These are phyloP conservation scores for Aix galericulata DNA, from an alignment of 2,113 vertebrate genomes.

Conservation along the genomic window DNA sequence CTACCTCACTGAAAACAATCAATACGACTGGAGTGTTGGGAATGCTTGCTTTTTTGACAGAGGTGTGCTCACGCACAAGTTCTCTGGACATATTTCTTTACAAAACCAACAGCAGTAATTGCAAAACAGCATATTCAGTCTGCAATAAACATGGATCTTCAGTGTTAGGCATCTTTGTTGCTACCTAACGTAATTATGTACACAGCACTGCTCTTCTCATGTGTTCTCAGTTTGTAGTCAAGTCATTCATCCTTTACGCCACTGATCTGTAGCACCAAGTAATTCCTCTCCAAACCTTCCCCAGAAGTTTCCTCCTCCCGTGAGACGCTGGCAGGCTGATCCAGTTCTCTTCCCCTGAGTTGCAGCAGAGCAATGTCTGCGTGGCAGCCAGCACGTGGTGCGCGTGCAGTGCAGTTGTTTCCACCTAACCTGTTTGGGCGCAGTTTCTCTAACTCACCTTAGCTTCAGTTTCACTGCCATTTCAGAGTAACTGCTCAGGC, in stretches of 20 bases:
- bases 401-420: accelerated
- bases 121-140: accelerated
- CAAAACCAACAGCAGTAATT: neutral
- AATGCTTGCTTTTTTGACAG: accelerated
- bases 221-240: neutral
- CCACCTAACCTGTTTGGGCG: accelerated
- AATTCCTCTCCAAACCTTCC: neutral
- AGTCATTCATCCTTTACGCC: neutral
- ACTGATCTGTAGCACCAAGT: neutral
- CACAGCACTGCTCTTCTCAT: neutral
- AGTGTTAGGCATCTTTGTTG: accelerated
- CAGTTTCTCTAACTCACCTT: neutral
- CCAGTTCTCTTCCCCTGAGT: accelerated
- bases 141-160: accelerated
- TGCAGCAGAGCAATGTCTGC: accelerated
- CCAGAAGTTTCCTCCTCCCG: neutral
- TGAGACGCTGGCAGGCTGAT: accelerated
- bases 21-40: accelerated
- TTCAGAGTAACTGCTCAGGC: neutral
- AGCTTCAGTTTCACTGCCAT: neutral
- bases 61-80: accelerated
- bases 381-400: neutral
- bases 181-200: accelerated
- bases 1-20: accelerated
- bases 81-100: neutral